Percentiles rank a stretch among this genome's conserved stretches.
Conservation (phyloP, 2,113 vertebrate species). For the Vombatus ursinus region DNA sequence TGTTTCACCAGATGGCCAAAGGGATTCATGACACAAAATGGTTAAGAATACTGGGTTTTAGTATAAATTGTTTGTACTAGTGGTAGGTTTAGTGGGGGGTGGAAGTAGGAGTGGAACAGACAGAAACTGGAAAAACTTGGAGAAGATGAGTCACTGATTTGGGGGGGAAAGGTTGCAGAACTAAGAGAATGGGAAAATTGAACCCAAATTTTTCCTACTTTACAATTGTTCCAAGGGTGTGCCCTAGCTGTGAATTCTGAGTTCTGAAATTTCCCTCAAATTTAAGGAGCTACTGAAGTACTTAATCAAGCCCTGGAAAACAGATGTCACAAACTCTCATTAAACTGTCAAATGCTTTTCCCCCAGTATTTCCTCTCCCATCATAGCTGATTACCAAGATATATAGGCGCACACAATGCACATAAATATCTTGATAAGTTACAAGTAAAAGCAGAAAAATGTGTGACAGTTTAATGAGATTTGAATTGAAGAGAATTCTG, state of each 20-base stretch:
- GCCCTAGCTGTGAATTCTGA: background rate
- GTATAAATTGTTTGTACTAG: background rate
- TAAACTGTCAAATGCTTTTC: slow-evolving; percentile 70
- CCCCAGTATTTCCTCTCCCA: slow-evolving; percentile 67
- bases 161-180: background rate
- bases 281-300: background rate
- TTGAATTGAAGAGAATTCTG: slow-evolving; percentile 52
- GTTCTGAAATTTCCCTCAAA: background rate
- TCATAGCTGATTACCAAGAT: slow-evolving; percentile 65
- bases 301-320: background rate
- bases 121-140: background rate
- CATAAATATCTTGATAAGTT: slow-evolving; percentile 69
- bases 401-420: background rate
- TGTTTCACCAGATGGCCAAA: background rate
- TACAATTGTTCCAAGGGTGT: background rate
- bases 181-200: background rate
- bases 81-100: background rate
- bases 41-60: background rate
- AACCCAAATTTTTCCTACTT: background rate
- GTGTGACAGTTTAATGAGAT: slow-evolving; percentile 77
- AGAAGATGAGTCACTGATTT: background rate
- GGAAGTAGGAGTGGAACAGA: background rate
- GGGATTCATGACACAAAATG: background rate
- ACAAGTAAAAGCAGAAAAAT: slow-evolving; percentile 71
- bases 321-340: slow-evolving; percentile 64